Conservation (phyloP, 2,888 invertebrate species). For the Metalampra italica region DNA sequence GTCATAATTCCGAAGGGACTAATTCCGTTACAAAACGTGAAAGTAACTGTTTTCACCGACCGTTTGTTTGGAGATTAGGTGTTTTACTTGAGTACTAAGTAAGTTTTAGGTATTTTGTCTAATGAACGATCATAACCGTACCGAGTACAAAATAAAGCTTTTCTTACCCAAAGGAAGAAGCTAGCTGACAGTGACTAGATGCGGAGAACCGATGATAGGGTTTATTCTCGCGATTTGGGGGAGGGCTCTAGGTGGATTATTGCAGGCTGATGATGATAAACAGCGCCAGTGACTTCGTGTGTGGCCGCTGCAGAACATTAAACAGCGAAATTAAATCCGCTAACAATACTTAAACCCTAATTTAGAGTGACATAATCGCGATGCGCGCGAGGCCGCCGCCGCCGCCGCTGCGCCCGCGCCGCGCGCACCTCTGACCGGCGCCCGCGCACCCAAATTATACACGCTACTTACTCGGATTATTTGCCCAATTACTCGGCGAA, state of each 20-base stretch:
- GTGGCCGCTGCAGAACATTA: background rate
- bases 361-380: slow-evolving; percentile 10
- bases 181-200: too few relatives aligned
- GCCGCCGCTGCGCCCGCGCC: slow-evolving; percentile 7
- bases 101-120: too few relatives aligned
- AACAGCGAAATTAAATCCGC: background rate
- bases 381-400: slow-evolving; percentile 10
- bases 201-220: too few relatives aligned
- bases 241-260: too few relatives aligned
- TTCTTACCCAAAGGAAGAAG: too few relatives aligned
- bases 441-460: slow-evolving; percentile 4
- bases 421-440: slow-evolving; percentile 3
- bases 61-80: slow-evolving; percentile 1
- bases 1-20: slow-evolving; percentile 25
- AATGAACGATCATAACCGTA: too few relatives aligned
- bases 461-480: slow-evolving; percentile 39
- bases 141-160: too few relatives aligned
- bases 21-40: slow-evolving; percentile 13
- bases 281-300: too few relatives aligned
- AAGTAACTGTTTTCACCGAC: slow-evolving; percentile 2
- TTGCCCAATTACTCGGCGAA: slow-evolving; percentile 45
- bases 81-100: slow-evolving; percentile 1
- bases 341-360: background rate
- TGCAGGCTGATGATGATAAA: too few relatives aligned
- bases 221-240: too few relatives aligned